Percentiles rank a stretch among this genome's conserved stretches.
Conservation (phyloP, 2,113 vertebrate genomes). For the Corythornis madagascariensis region DNA sequence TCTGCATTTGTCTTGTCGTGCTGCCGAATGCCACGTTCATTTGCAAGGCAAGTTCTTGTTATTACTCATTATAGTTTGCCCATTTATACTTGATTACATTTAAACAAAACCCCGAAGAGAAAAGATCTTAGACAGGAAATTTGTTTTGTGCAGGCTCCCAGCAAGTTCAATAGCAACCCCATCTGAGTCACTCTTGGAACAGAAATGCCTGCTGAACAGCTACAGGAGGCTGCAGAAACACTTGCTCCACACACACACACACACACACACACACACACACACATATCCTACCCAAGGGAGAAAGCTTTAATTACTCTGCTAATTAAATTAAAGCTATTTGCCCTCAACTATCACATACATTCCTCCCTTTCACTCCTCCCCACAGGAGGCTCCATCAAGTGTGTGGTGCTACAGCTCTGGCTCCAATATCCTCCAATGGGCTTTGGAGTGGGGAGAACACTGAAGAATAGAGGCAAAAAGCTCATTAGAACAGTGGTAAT, state of each 20-base stretch:
- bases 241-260: background rate
- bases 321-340: constrained; percentile 70
- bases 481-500: background rate
- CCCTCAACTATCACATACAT: background rate
- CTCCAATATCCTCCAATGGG: background rate
- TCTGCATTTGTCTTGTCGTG: background rate
- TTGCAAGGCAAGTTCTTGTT: constrained; percentile 8
- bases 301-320: constrained; percentile 69
- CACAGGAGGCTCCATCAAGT: background rate
- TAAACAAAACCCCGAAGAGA: constrained; percentile 49
- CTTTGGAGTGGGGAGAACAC: background rate
- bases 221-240: background rate
- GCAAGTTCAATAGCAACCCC: constrained; percentile 1
- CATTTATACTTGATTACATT: constrained; percentile 31
- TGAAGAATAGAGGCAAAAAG: background rate
- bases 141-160: constrained; percentile 13
- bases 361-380: constrained; percentile 2
- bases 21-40: background rate
- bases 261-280: background rate
- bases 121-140: constrained; percentile 49
- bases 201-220: background rate
- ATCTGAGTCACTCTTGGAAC: constrained; percentile 55
- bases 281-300: constrained; percentile 18
- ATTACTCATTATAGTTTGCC: background rate
- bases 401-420: background rate